Evolutionary conservation across 1,140 invertebrate genomes (phyloP), one percentile per base, ranked within the genome.

Genomic region (Heliconius eleuchia): DNA sequence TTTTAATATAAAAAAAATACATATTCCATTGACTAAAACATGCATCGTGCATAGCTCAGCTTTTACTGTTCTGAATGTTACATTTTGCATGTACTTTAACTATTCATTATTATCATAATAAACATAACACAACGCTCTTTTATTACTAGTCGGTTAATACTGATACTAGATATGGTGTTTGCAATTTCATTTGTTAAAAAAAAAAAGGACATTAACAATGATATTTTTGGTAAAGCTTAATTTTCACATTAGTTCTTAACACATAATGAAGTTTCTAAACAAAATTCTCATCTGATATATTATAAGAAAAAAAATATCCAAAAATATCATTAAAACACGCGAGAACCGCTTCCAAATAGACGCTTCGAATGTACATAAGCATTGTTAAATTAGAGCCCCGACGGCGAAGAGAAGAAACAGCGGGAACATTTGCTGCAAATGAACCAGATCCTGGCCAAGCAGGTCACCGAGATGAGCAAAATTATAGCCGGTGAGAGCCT

Each of bases 381-480:
- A 83, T 92, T 91, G 84, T 88, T 80, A 83, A 84, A 84, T 84
- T 93, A 95, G 94, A 96, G 95, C 89, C 95, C 97, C 89, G 95
- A 97, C 50, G 96, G 95, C 39, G 97, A 97, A 86, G 98, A 98
- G 87, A 98, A 98, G 91, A 95, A 97, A 80, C 97, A 98, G 87
- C 95, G 98, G 50, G 97, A 98, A 87, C 97, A 98, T 90, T 95
- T 99, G 84, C 95, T 99, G 66, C 97, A 98, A 86, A 95, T 99
- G 77, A 98, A 98, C 95, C 98, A 98, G 94, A 98, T 98, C 84
- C 94, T 99, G 81, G 98, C 98, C n/a, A 97, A 97, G 88, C 97
- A 99, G 96, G 98, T 99, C 77, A 98, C 98, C 95, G 97, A 98
- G 91, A 98, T 98, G 95, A 98, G 97, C 94, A 98, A 98, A 95